Evolutionary conservation across 2,113 vertebrate species (phyloP).

Genomic region (Antigone vipio): DNA sequence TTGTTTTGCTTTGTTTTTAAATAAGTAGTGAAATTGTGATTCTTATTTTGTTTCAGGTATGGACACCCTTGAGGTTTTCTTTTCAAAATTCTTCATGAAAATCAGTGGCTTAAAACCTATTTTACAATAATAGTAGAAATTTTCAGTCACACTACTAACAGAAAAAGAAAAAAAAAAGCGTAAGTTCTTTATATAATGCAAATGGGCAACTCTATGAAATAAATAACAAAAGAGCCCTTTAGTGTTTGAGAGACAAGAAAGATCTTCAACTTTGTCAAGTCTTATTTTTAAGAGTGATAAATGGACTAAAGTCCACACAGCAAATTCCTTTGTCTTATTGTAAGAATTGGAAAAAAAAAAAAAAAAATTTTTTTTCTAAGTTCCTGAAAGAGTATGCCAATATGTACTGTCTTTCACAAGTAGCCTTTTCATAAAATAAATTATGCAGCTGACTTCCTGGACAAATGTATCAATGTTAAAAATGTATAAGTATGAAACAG

Average conservation of each 20-base stretch:
- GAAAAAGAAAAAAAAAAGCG: not conserved
- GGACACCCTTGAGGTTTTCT: not conserved
- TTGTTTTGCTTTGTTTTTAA: not conserved
- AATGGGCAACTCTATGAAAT: not conserved
- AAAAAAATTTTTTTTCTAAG: not conserved
- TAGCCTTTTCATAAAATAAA: not conserved
- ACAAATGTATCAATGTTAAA: conserved; percentile 40
- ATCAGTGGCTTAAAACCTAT: not conserved
- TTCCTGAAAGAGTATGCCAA: not conserved
- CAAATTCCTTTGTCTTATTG: not conserved
- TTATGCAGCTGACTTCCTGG: not conserved
- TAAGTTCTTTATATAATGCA: not conserved
- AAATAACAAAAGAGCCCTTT: not conserved
- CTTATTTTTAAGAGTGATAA: not conserved
- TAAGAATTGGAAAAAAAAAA: not conserved
- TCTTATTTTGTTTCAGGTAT: not conserved
- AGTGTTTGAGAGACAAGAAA: not conserved
- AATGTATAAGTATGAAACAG: conserved; percentile 6
- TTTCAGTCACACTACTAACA: not conserved
- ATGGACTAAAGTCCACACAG: not conserved
- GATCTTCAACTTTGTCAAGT: not conserved
- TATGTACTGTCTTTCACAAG: not conserved
- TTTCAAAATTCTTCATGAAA: not conserved
- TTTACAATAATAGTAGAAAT: not conserved
- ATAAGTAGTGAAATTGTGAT: not conserved